Evolutionary conservation across 2,888 invertebrate genomes (phyloP).

Genomic region (Aphidius colemani): DNA sequence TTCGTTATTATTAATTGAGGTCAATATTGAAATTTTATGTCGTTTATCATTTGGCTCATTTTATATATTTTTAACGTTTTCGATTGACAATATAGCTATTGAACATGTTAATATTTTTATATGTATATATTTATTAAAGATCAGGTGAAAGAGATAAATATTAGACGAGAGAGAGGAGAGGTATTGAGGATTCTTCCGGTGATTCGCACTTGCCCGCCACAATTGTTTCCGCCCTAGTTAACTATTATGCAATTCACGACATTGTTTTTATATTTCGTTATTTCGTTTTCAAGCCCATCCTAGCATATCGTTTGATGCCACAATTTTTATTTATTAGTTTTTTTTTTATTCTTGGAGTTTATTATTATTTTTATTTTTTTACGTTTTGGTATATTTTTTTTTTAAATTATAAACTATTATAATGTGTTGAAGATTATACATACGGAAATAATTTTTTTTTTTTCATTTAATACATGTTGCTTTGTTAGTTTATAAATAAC

Average conservation of each 20-base stretch:
- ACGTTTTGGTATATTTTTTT: constrained; percentile 8
- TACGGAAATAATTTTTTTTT: neutral
- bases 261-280: constrained; percentile 57
- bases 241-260: constrained; percentile 55
- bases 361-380: constrained; percentile 2
- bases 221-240: constrained; percentile 60
- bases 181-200: constrained; percentile 44
- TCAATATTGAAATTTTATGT: neutral
- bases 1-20: neutral
- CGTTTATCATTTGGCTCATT: no score
- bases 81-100: no score
- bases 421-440: neutral
- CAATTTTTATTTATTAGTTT: constrained; percentile 2
- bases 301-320: constrained; percentile 54
- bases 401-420: neutral
- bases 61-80: no score
- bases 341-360: neutral
- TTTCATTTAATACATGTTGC: neutral
- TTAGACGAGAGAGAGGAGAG: neutral
- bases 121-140: neutral
- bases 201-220: constrained; percentile 59
- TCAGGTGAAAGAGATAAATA: neutral
- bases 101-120: no score
- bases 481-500: neutral
- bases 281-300: constrained; percentile 59